Evolutionary conservation across 2,797 vertebrate genomes (phyloP).

Genomic region (Balearica regulorum): DNA sequence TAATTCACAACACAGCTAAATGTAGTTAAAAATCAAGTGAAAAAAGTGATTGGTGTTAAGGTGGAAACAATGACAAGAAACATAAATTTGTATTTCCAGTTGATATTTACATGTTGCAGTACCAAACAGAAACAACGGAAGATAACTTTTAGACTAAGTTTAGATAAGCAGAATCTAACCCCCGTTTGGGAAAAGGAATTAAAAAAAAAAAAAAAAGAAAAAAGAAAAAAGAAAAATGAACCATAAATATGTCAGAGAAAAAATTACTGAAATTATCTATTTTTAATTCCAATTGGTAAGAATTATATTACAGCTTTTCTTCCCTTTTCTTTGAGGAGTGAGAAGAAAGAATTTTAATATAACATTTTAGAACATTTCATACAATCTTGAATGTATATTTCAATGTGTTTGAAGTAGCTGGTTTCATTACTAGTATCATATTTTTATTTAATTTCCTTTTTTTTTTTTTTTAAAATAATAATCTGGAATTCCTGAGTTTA

Average conservation of each 20-base stretch:
- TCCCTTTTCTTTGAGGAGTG: not conserved
- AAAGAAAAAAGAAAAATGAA: not conserved
- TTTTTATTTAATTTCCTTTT: not conserved
- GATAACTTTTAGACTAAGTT: not conserved
- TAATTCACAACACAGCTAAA: not conserved
- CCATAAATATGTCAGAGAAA: fast-evolving
- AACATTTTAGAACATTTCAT: not conserved
- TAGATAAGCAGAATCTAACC: not conserved
- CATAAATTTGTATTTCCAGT: not conserved
- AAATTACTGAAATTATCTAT: not conserved
- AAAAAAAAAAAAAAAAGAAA: not conserved
- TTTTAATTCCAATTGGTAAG: not conserved
- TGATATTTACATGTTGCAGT: not conserved
- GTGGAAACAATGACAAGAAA: not conserved
- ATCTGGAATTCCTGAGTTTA: not conserved
- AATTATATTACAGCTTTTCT: not conserved
- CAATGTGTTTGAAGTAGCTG: not conserved
- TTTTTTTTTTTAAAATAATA: not conserved
- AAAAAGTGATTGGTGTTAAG: not conserved
- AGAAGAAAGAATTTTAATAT: not conserved
- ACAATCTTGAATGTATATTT: not conserved
- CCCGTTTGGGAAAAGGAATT: fast-evolving
- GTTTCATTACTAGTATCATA: not conserved
- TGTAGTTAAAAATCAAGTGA: not conserved
- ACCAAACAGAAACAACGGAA: not conserved